phyloP scores from a whole-genome alignment of 2,113 vertebrate species.

The Platysteira castanea region DNA sequence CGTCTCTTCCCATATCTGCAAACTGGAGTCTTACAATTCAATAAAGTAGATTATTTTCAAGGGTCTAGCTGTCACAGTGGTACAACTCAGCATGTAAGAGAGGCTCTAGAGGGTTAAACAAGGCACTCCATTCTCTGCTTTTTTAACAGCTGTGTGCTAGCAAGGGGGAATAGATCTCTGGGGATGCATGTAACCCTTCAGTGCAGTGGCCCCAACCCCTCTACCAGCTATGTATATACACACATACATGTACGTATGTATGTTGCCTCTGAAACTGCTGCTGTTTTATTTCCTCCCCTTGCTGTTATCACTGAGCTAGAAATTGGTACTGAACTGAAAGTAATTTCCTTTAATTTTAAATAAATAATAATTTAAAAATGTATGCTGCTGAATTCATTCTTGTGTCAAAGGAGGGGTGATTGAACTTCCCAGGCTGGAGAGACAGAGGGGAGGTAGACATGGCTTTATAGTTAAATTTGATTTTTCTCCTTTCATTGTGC shows the following conservation, averaged over 20 bases:
- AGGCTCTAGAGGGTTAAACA: neutral
- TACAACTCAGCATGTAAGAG: neutral
- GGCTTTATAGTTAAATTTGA: constrained; percentile 23
- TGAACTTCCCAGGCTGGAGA: neutral
- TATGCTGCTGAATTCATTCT: neutral
- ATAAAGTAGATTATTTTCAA: neutral
- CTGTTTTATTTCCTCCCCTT: neutral
- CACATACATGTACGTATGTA: neutral
- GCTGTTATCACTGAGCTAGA: neutral
- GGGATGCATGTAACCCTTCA: neutral
- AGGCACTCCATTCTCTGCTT: neutral
- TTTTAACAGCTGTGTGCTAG: neutral
- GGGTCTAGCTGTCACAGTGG: neutral
- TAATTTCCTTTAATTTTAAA: constrained; percentile 35
- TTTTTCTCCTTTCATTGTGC: constrained; percentile 10
- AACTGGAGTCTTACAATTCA: neutral
- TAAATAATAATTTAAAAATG: constrained; percentile 1
- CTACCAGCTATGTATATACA: neutral
- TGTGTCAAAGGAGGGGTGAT: neutral
- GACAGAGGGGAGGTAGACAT: neutral
- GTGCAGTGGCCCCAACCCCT: neutral
- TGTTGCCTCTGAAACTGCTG: neutral
- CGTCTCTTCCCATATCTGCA: neutral
- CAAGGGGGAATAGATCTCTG: neutral
- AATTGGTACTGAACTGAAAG: neutral